A percentile compares a stretch with the other conserved stretches of the same genome.
phyloP scores from a whole-genome alignment of 2,888 invertebrate genomes.

The Scaptomyza cyrtandrae region DNA sequence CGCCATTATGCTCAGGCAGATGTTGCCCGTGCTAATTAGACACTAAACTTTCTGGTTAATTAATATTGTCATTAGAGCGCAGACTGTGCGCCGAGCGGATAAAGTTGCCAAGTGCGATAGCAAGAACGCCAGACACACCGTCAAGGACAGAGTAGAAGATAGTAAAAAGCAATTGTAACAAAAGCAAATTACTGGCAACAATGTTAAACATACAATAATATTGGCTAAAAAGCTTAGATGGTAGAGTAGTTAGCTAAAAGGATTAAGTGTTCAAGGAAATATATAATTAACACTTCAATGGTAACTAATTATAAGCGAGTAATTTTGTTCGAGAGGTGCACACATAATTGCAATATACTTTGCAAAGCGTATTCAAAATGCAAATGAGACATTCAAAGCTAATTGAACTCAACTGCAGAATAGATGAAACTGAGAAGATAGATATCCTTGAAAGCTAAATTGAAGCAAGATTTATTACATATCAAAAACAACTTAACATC shows the following conservation, averaged over 20 bases:
- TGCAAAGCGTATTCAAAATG: too few relatives aligned
- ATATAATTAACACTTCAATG: too few relatives aligned
- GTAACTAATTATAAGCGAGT: too few relatives aligned
- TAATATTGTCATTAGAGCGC: constrained; percentile 71
- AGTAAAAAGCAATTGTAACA: constrained; percentile 15
- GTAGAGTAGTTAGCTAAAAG: neutral
- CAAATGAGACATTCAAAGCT: neutral
- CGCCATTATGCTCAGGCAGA: constrained; percentile 27
- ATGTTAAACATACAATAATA: neutral
- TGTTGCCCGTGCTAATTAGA: constrained; percentile 63
- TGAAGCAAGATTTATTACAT: constrained; percentile 15
- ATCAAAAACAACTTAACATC: neutral
- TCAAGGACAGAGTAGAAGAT: neutral
- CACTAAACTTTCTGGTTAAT: constrained; percentile 70
- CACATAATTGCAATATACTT: too few relatives aligned
- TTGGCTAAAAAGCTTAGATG: neutral
- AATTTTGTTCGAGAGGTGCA: too few relatives aligned
- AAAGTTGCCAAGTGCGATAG: constrained; percentile 11
- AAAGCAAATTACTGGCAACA: neutral
- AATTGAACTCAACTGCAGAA: constrained; percentile 3
- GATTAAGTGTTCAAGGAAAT: neutral
- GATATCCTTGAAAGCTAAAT: neutral
- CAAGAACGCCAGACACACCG: neutral
- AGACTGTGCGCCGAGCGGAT: constrained; percentile 13
- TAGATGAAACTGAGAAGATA: neutral